Percentiles rank a stretch among this genome's conserved stretches.
phyloP scores from a whole-genome alignment of 2,113 vertebrate genomes.

The Sylvietta virens region DNA sequence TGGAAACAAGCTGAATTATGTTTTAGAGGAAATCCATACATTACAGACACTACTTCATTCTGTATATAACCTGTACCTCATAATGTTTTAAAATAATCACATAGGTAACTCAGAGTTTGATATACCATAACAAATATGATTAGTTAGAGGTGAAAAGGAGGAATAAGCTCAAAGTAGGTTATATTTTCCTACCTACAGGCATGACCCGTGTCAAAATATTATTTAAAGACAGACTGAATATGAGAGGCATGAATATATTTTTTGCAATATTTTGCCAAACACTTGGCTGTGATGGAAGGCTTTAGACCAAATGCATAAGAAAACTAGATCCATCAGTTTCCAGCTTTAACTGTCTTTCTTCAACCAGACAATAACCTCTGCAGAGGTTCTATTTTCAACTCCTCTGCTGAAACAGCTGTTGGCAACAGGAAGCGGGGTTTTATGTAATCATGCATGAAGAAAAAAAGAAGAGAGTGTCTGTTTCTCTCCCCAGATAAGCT shows the following conservation, averaged over 20 bases:
- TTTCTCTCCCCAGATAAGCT: neutral
- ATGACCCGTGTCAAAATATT: neutral
- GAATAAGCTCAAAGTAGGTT: neutral
- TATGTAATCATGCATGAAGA: neutral
- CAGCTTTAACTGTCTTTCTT: neutral
- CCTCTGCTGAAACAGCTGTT: neutral
- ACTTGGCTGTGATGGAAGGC: neutral
- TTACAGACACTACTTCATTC: neutral
- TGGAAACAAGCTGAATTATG: neutral
- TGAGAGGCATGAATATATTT: neutral
- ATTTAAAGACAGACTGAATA: neutral
- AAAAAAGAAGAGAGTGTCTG: neutral
- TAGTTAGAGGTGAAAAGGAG: neutral
- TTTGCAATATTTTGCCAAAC: neutral
- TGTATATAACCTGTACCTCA: neutral
- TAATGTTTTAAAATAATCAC: neutral
- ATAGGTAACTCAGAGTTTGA: neutral
- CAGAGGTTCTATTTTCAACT: neutral
- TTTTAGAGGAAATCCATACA: neutral
- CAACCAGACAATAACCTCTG: neutral
- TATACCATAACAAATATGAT: neutral
- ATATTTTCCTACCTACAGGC: neutral
- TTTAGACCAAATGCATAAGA: neutral
- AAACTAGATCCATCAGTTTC: neutral
- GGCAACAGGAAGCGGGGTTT: neutral